Evolutionary conservation across 1,140 invertebrate species (phyloP).

Genomic region (Brachionus paranguensis): DNA sequence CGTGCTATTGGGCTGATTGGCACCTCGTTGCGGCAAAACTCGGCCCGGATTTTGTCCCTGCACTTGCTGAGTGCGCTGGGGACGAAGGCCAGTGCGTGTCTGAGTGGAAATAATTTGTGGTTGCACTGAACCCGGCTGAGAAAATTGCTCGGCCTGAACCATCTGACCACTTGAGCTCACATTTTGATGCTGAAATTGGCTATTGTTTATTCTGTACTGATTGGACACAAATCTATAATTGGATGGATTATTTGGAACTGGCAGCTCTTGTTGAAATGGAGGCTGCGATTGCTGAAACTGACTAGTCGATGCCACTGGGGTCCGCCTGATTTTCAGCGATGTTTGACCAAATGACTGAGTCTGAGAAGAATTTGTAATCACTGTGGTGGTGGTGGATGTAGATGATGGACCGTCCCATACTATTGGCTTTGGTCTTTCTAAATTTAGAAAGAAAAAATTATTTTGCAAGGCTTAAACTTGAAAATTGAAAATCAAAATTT

Average conservation of each 20-base stretch:
- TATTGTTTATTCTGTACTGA: constrained; percentile 1
- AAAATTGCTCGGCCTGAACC: neutral
- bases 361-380: neutral
- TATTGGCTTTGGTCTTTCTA: constrained; percentile 22
- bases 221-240: neutral
- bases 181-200: constrained; percentile 15
- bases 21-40: neutral
- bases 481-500: neutral
- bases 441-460: neutral
- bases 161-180: neutral
- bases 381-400: neutral
- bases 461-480: neutral
- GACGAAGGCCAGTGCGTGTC: neutral
- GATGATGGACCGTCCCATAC: constrained; percentile 7
- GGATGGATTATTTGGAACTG: neutral
- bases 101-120: neutral
- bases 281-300: neutral
- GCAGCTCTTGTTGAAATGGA: neutral
- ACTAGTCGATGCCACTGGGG: neutral
- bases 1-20: neutral
- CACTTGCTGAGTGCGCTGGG: neutral
- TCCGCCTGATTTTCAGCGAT: neutral
- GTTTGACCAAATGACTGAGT: neutral
- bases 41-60: neutral
- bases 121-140: neutral